Conservation (phyloP, 2,113 vertebrate genomes). For the Hemibagrus wyckioides region DNA sequence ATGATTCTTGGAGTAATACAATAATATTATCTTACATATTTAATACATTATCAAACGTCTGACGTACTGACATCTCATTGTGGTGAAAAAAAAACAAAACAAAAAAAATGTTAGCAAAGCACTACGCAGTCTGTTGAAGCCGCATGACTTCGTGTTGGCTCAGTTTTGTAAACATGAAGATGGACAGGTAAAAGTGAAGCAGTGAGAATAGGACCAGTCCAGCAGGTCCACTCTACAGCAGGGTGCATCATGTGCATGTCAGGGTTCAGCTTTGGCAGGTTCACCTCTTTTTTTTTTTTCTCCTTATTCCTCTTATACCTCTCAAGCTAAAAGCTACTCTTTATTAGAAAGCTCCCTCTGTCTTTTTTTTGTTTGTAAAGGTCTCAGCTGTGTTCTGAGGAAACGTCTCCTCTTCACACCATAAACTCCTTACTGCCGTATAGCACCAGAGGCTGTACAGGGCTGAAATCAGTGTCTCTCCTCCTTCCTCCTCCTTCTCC, state of each 20-base stretch:
- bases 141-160: constrained; percentile 50
- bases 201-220: constrained; percentile 44
- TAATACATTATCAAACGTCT: constrained; percentile 51
- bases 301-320: constrained; percentile 20
- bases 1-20: constrained; percentile 40
- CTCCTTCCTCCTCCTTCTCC: constrained; percentile 58
- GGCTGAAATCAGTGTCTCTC: constrained; percentile 77
- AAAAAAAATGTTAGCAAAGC: constrained; percentile 45
- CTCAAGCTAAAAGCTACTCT: constrained; percentile 2
- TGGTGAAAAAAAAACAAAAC: constrained; percentile 47
- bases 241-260: constrained; percentile 33
- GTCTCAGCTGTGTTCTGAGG: neutral
- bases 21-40: constrained; percentile 53
- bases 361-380: too few relatives aligned
- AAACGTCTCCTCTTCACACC: constrained; percentile 77
- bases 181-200: constrained; percentile 41
- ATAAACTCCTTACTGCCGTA: constrained; percentile 93
- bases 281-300: constrained; percentile 18
- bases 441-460: constrained; percentile 82
- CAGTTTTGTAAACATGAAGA: constrained; percentile 56
- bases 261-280: constrained; percentile 61
- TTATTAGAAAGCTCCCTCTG: neutral
- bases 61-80: constrained; percentile 39
- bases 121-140: constrained; percentile 48
- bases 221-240: constrained; percentile 53